Base-by-base conservation (phyloP, 2,113 vertebrate genomes). In the Atherinomorus stipes region DNA sequence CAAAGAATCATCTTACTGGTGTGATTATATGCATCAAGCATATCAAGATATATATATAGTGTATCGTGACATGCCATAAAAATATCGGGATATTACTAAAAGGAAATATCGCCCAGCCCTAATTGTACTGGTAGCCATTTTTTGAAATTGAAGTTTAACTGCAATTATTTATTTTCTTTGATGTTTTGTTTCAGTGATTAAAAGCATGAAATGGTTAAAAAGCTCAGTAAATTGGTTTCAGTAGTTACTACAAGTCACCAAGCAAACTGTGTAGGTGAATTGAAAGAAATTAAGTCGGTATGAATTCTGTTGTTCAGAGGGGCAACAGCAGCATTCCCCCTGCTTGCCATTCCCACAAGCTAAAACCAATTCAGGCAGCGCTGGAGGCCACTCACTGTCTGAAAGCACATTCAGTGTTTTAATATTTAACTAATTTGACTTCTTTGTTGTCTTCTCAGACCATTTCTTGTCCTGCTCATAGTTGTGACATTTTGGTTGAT, bases 401-500 rank as follows among this genome's bases (percentile, higher is more conserved):
- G 56, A 60, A 34, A 25, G 9, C 0, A 2, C 13, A 28, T 37
- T 26, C 6, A 19, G 11, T 64, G 16, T 52, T 54, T 58, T 16
- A n/a, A 52, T 52, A 51, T 16, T 21, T 26, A 22, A 61, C 45
- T 63, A 22, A 81, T 81, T 31, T 85, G 1, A 9, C 18, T 49
- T 53, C 54, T 78, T 78, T 82, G 7, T 86, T 88, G 51, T 80
- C 37, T 87, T 91, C 86, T 53, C 90, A 99, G 97, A 99, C 97
- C 78, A 99, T 99, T 95, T 99, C 98, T 62, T 99, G 98, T 90
- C 97, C 98, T 92, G 98, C 98, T 94, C 98, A 99, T 91, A 98
- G 97, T 94, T 99, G 98, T 95, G 98, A 99, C 94, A 99, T 99
- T 93, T 95, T 99, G 94, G 98, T 99, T 64, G 98, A 99, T 93